phyloP scores from a whole-genome alignment of 2,113 vertebrate genomes.

The Nibea albiflora region DNA sequence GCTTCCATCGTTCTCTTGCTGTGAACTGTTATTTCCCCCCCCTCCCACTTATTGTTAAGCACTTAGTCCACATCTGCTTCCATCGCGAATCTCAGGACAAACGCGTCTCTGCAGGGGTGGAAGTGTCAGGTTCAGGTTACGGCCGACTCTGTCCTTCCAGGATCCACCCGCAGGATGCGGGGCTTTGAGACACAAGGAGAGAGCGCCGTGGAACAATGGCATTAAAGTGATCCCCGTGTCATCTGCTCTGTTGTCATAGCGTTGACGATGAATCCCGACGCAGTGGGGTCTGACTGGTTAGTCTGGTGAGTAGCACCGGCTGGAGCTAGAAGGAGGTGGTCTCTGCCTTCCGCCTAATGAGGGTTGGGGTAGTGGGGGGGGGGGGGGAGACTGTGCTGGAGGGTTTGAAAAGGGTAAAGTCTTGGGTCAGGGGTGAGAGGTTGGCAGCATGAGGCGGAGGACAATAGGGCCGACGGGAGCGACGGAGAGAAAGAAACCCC shows the following conservation, averaged over 20 bases:
- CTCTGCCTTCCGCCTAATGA: slow-evolving; percentile 43
- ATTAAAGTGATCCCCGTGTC: slow-evolving; percentile 67
- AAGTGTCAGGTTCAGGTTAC: slow-evolving; percentile 69
- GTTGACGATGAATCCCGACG: slow-evolving; percentile 57
- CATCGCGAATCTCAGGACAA: slow-evolving; percentile 8
- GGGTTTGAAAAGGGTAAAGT: slow-evolving; percentile 66
- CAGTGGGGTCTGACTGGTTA: slow-evolving; percentile 38
- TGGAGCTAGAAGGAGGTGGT: slow-evolving; percentile 33
- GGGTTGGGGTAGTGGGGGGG: slow-evolving; percentile 8
- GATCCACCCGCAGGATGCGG: slow-evolving; percentile 51
- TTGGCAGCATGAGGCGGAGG: slow-evolving; percentile 62
- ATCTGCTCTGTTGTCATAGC: slow-evolving; percentile 75
- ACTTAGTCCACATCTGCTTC: neutral
- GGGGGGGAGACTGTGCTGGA: neutral
- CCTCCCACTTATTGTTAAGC: slow-evolving; percentile 10
- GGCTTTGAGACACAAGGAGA: slow-evolving; percentile 36
- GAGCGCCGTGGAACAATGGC: slow-evolving; percentile 51
- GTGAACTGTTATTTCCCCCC: neutral
- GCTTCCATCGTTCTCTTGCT: slow-evolving; percentile 23
- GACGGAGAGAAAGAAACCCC: slow-evolving; percentile 59
- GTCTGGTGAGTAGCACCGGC: slow-evolving; percentile 16
- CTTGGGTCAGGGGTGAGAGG: slow-evolving; percentile 79
- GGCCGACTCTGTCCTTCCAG: slow-evolving; percentile 44
- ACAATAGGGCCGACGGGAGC: slow-evolving; percentile 69
- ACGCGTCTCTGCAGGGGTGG: slow-evolving; percentile 20